Evolutionary conservation across 2,888 invertebrate genomes (phyloP).

Genomic region (Dorcus hopei): DNA sequence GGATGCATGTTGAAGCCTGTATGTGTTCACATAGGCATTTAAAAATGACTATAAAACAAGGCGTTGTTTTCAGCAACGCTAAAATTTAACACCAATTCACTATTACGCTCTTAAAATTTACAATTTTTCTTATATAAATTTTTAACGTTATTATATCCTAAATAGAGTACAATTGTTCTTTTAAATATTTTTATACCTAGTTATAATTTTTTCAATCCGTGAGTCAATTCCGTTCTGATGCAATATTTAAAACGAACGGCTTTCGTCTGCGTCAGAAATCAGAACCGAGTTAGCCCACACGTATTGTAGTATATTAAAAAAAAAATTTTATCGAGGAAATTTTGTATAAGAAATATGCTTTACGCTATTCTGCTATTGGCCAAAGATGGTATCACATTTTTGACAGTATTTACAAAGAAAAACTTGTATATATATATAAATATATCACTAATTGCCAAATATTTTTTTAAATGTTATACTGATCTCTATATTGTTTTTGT

Average conservation of each 20-base stretch:
- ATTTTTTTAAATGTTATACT: neutral
- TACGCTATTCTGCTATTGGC: conserved; percentile 17
- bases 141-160: conserved; percentile 17
- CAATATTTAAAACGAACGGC: no score
- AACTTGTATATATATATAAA: neutral
- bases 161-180: conserved; percentile 31
- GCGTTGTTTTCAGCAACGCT: neutral
- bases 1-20: conserved; percentile 2
- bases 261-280: no score
- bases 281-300: no score
- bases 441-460: conserved; percentile 1
- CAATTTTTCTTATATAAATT: conserved; percentile 17
- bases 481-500: conserved; percentile 1
- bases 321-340: conserved; percentile 8
- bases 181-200: conserved; percentile 32
- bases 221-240: no score
- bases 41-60: neutral
- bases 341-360: conserved; percentile 13
- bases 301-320: no score
- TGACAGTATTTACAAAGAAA: conserved; percentile 17
- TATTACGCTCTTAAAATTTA: conserved; percentile 16
- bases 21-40: conserved; percentile 5
- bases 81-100: conserved; percentile 15
- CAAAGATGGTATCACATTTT: conserved; percentile 19
- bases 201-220: conserved; percentile 27